Evolutionary conservation across 1,140 invertebrate genomes (phyloP), one percentile per base, ranked within the genome.

Genomic region (Oncopodura yosiiana): DNA sequence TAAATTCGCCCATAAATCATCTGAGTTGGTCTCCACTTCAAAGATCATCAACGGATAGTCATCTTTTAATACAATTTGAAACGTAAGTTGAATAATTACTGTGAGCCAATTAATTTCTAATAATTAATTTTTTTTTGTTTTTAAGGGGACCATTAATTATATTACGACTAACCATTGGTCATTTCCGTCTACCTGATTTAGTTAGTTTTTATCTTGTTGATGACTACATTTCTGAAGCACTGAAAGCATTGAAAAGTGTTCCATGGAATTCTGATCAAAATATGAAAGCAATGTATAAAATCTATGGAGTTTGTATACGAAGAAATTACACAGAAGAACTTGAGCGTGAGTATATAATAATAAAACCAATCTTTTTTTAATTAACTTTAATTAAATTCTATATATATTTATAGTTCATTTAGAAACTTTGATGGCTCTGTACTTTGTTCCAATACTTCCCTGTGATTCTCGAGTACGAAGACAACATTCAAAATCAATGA

Each of bases 11-110:
- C 1, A 48, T 55, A 11, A 46, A 53, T 24, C 51, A 49, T 9
- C 39, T 50, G 21, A 54, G 46, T 27, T 60, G 58, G 58, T 54
- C 46, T 36, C 58, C 58, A 3, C 18, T 49, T 14, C 39, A 39
- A 16, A 12, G 21, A 8, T 18, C 18, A 3, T 42, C 41, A 0
- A 48, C 49, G 11, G 58, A 60, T 18, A 60, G 58, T 23, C 34
- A 49, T n/a, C 42, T 60, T 14, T 36, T 60, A 8, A 60, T 60
- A 6, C 29, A 46, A 45, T 60, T 60, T 44, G 58, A 60, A 51
- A 18, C 45, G 58, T 60, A 55, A 38, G 45, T 21, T 12, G 3
- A 3, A 12, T 9, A 27, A 5, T 12, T 5, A 8, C 9, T 12
- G 12, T 45, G 21, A 24, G 9, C 9, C 43, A 9, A 27, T n/a